These are phyloP conservation scores for Philaenus spumarius DNA, from an alignment of 1,140 invertebrate genomes.

Conservation along the genomic window DNA sequence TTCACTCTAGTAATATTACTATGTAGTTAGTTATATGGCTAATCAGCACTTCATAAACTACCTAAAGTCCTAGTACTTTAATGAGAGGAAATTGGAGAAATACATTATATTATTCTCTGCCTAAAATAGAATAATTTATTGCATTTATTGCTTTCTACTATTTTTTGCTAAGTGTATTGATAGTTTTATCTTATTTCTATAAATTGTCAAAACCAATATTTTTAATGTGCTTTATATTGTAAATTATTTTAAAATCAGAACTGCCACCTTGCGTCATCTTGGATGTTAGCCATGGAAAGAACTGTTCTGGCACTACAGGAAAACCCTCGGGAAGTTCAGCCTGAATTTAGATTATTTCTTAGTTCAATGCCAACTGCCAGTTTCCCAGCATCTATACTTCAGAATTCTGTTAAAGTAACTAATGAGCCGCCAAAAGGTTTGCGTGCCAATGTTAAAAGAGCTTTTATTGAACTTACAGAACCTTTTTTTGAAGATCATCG, in stretches of 20 bases:
- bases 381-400: constrained; percentile 86
- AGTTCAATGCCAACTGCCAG: constrained; percentile 78
- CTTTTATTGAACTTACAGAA: constrained; percentile 66
- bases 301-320: constrained; percentile 62
- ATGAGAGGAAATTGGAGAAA: too few species aligned
- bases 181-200: too few species aligned
- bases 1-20: too few species aligned
- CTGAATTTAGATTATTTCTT: constrained; percentile 73
- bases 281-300: constrained; percentile 73
- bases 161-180: too few species aligned
- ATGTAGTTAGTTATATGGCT: too few species aligned
- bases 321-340: constrained; percentile 51
- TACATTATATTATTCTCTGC: too few species aligned
- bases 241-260: constrained; percentile 49
- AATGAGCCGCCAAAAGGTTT: constrained; percentile 89
- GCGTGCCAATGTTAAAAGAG: constrained; percentile 69
- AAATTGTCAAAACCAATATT: too few species aligned
- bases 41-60: too few species aligned
- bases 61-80: too few species aligned
- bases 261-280: constrained; percentile 85
- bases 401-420: constrained; percentile 89
- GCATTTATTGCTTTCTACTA: too few species aligned
- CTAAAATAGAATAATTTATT: too few species aligned
- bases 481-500: constrained; percentile 76
- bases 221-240: too few species aligned